Percentiles rank a stretch among this genome's conserved stretches.
phyloP scores from a whole-genome alignment of 2,113 vertebrate genomes.

The Epinephelus moara region DNA sequence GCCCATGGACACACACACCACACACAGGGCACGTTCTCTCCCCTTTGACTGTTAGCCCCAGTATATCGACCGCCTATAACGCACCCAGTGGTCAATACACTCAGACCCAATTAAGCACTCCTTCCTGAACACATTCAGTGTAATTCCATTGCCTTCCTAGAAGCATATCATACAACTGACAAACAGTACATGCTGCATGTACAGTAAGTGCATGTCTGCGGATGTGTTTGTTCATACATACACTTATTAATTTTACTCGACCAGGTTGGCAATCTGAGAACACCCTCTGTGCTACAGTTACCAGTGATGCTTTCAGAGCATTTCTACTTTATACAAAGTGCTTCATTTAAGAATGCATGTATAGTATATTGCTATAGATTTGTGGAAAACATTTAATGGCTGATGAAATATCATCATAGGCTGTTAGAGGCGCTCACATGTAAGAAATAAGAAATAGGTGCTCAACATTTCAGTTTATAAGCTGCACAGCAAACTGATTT shows the following conservation, averaged over 20 bases:
- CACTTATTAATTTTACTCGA: neutral
- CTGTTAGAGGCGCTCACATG: neutral
- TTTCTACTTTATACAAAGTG: neutral
- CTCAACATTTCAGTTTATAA: neutral
- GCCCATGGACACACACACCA: slow-evolving; percentile 19
- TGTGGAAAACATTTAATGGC: neutral
- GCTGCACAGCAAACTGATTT: neutral
- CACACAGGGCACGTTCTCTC: slow-evolving; percentile 28
- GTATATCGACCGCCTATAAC: slow-evolving; percentile 61
- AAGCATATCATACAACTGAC: slow-evolving; percentile 62
- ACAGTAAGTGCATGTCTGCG: neutral
- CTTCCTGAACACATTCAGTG: slow-evolving; percentile 41
- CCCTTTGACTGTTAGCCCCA: slow-evolving; percentile 54
- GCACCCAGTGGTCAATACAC: slow-evolving; percentile 70
- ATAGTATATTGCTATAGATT: neutral
- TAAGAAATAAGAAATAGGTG: neutral
- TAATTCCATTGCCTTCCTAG: slow-evolving; percentile 62
- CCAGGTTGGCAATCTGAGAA: neutral
- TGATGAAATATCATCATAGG: neutral
- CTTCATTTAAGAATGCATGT: neutral
- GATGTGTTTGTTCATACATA: slow-evolving; percentile 1
- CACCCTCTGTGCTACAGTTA: neutral
- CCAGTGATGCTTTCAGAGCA: neutral
- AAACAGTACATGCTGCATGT: neutral
- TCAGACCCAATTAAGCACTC: slow-evolving; percentile 76